phyloP scores from a whole-genome alignment of 2,797 vertebrate genomes.

The Epinephelus malabaricus region DNA sequence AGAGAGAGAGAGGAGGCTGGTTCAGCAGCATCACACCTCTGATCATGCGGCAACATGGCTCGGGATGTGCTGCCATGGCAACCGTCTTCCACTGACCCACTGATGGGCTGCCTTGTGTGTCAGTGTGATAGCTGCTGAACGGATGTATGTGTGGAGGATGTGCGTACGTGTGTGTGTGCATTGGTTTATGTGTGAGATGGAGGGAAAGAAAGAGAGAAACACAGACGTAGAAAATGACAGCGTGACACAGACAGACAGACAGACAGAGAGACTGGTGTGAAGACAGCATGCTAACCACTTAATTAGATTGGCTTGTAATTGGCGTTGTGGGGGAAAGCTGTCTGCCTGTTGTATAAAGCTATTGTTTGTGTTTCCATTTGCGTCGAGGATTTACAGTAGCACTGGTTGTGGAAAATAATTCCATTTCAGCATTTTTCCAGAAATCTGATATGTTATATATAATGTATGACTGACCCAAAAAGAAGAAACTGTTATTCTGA shows the following conservation, averaged over 20 bases:
- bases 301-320: conserved; percentile 54
- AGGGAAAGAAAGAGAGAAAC: not conserved
- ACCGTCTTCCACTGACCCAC: conserved; percentile 84
- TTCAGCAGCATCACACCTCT: conserved; percentile 81
- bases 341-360: conserved; percentile 18
- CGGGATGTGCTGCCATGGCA: conserved; percentile 87
- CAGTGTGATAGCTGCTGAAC: conserved; percentile 72
- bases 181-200: conserved; percentile 33
- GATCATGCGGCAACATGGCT: conserved; percentile 85
- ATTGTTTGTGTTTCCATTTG: conserved; percentile 37
- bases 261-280: conserved; percentile 25
- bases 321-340: conserved; percentile 25
- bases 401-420: not conserved
- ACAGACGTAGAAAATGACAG: not conserved
- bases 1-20: conserved; percentile 60
- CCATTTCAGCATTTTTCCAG: not conserved
- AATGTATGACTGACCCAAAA: not conserved
- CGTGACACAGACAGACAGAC: not conserved
- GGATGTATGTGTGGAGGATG: conserved; percentile 51
- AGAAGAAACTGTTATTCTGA: not conserved
- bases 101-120: conserved; percentile 81
- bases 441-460: not conserved
- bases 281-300: conserved; percentile 33
- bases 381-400: conserved; percentile 1
- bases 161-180: conserved; percentile 33